Base-by-base conservation (phyloP, 1,140 invertebrate genomes). In the Bombus superbus region DNA sequence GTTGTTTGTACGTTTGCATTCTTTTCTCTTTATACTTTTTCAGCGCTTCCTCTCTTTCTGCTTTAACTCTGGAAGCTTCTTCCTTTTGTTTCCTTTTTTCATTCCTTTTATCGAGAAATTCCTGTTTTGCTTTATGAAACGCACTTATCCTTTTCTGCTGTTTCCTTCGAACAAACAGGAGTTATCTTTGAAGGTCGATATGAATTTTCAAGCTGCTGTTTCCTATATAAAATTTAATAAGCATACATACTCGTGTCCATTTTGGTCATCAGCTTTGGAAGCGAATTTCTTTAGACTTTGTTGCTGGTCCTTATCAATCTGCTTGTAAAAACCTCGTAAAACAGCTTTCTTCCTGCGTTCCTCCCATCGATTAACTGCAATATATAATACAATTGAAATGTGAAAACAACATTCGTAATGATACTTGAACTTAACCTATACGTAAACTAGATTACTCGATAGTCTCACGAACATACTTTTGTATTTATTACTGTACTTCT, bases 401-500 rank as follows among this genome's bases (percentile, higher is more conserved):
- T 71, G 57, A 73, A 47, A 32, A 80, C 78, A 72, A 72, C 47
- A 75, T 32, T 64, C 22, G 0, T 1, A 32, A 13, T 32, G 78
- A 62, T 74, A 87, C 38, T 32, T 76, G 47, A 82, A 86, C 68
- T 42, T 91, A 92, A 93, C 89, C 89, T 91, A 78, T 47, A 88
- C 77, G n/a, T 40, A 42, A 68, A 53, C n/a, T 73, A n/a, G 47
- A 8, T 42, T n/a, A 35, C 6, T 47, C 22, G 22, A 59, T 15
- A 57, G 3, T 25, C 47, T 44, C 1, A 1, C 59, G 6, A 13
- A 59, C 85, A 85, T 92, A 95, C 95, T 90, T 94, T 97, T 97
- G 80, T 96, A 96, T 89, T 97, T 97, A 62, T 97, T 96, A 88
- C 96, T 97, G 85, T 97, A 97, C 88, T 97, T 97, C 83, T 97